Percentiles rank a stretch among this genome's conserved stretches.
phyloP scores from a whole-genome alignment of 2,888 invertebrate genomes.

The Chydorus sphaericus region DNA sequence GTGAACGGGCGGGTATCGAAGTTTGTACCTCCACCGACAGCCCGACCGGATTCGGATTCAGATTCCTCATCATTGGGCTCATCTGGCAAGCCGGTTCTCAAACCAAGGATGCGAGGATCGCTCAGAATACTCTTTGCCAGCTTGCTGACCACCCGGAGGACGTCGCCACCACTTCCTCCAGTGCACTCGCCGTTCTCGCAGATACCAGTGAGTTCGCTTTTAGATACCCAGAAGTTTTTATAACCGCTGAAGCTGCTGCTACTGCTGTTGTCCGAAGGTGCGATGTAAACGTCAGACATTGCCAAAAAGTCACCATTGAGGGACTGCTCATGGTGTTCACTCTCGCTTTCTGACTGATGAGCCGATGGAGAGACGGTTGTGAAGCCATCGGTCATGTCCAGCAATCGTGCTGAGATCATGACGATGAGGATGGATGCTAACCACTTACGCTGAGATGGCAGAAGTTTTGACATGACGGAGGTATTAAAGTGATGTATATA shows the following conservation, averaged over 20 bases:
- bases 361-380: not conserved
- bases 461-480: too few relatives aligned
- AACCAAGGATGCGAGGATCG: not conserved
- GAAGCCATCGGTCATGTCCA: not conserved
- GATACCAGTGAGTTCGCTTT: not conserved
- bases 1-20: not conserved
- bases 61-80: not conserved
- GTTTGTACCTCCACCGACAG: not conserved
- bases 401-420: not conserved
- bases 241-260: too few relatives aligned
- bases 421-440: not conserved
- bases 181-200: not conserved
- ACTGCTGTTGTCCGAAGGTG: not conserved
- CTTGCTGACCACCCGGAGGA: conserved; percentile 1
- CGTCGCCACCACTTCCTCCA: not conserved
- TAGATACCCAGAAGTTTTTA: not conserved
- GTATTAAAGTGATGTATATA: too few relatives aligned
- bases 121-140: not conserved
- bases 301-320: not conserved
- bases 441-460: too few relatives aligned
- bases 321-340: not conserved
- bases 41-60: not conserved
- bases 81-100: not conserved
- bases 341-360: not conserved
- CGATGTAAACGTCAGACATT: not conserved